These are phyloP conservation scores for Chrysaora quinquecirrha DNA, from an alignment of 30 jellyfish, hydroid and myxozoan genomes.

Conservation along the genomic window DNA sequence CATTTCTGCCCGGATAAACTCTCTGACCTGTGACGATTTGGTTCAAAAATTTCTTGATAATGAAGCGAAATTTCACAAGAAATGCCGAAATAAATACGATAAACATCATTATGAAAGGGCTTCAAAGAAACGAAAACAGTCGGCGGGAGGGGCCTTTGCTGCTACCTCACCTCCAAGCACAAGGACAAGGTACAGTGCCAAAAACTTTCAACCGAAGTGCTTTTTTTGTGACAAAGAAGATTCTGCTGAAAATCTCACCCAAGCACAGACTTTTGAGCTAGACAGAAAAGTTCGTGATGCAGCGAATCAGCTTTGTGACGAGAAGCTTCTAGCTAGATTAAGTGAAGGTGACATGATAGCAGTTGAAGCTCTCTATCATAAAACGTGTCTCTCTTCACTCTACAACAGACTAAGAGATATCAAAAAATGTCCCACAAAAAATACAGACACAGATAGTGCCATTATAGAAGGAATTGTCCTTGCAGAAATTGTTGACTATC, in stretches of 20 bases:
- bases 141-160: too few species aligned
- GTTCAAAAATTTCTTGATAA: background rate
- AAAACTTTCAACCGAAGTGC: background rate
- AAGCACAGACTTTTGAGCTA: constrained; percentile 24
- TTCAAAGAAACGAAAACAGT: constrained; percentile 2
- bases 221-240: constrained; percentile 17
- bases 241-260: constrained; percentile 3
- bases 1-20: background rate
- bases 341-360: too few species aligned
- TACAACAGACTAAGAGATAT: background rate
- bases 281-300: too few species aligned
- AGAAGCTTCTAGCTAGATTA: too few species aligned
- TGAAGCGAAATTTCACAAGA: constrained; percentile 17
- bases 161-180: constrained; percentile 30
- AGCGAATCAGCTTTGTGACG: too few species aligned
- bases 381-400: background rate
- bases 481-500: background rate
- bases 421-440: background rate
- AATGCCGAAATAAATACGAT: constrained; percentile 14
- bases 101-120: constrained; percentile 13
- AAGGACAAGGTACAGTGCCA: constrained; percentile 29
- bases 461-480: background rate
- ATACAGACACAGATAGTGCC: background rate
- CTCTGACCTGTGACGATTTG: background rate
- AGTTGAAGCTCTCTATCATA: background rate